These are phyloP conservation scores for Crotalus horridus DNA, from an alignment of 2,113 vertebrate genomes.

Conservation along the genomic window DNA sequence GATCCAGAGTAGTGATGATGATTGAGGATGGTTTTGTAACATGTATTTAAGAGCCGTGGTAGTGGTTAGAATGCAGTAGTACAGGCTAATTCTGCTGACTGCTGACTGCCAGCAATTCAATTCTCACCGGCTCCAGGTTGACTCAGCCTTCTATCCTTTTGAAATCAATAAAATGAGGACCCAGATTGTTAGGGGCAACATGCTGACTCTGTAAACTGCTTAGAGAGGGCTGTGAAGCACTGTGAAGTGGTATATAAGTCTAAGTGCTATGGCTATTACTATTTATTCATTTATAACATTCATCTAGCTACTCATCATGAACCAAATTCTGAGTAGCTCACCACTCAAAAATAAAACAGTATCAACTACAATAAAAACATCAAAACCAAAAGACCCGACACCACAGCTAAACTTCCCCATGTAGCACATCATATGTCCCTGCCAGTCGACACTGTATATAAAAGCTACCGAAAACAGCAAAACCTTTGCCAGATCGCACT, in stretches of 20 bases:
- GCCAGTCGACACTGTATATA: neutral
- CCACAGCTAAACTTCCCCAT: neutral
- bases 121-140: too few relatives aligned
- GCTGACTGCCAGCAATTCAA: too few relatives aligned
- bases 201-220: too few relatives aligned
- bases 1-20: neutral
- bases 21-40: neutral
- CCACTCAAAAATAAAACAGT: neutral
- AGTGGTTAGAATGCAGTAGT: too few relatives aligned
- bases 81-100: too few relatives aligned
- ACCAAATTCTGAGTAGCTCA: neutral
- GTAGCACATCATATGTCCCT: neutral
- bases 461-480: neutral
- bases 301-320: neutral
- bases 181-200: too few relatives aligned
- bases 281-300: neutral
- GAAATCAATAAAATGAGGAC: too few relatives aligned
- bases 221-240: too few relatives aligned
- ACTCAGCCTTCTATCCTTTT: too few relatives aligned
- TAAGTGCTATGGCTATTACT: too few relatives aligned
- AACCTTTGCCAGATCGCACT: neutral
- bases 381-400: neutral
- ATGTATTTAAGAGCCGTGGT: neutral
- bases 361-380: neutral
- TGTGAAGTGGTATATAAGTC: too few relatives aligned